A percentile compares a stretch with the other conserved stretches of the same genome.
Conservation (phyloP, 2,888 invertebrate species). For the Salticus scenicus region DNA sequence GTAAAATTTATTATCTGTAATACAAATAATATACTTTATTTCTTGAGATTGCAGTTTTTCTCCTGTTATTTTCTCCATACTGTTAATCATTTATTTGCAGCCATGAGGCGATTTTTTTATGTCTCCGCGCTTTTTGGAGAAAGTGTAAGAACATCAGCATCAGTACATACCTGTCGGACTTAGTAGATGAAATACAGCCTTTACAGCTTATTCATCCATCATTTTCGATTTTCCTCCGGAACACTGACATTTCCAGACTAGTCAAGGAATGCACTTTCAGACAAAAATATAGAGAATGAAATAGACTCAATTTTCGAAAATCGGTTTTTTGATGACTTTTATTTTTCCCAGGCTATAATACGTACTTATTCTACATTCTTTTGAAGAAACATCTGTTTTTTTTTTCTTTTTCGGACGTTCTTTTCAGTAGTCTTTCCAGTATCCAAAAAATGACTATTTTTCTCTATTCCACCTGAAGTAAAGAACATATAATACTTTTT, state of each 20-base stretch:
- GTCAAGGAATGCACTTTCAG: neutral
- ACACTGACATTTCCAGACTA: neutral
- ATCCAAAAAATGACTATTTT: neutral
- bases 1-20: too few species aligned
- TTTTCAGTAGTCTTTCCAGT: neutral
- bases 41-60: too few species aligned
- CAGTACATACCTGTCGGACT: neutral
- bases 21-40: too few species aligned
- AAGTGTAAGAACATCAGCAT: neutral
- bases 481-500: too few species aligned
- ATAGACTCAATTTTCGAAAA: constrained; percentile 6
- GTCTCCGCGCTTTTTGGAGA: neutral
- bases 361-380: neutral
- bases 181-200: neutral
- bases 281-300: constrained; percentile 17
- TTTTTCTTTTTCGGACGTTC: too few species aligned
- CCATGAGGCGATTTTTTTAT: neutral
- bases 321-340: constrained; percentile 8
- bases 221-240: neutral
- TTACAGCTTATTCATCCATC: neutral
- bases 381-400: neutral
- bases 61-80: too few species aligned
- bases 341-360: neutral
- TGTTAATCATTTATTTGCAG: neutral
- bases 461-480: neutral